phyloP scores from a whole-genome alignment of 2,797 vertebrate genomes.

The Lagocephalus sceleratus region DNA sequence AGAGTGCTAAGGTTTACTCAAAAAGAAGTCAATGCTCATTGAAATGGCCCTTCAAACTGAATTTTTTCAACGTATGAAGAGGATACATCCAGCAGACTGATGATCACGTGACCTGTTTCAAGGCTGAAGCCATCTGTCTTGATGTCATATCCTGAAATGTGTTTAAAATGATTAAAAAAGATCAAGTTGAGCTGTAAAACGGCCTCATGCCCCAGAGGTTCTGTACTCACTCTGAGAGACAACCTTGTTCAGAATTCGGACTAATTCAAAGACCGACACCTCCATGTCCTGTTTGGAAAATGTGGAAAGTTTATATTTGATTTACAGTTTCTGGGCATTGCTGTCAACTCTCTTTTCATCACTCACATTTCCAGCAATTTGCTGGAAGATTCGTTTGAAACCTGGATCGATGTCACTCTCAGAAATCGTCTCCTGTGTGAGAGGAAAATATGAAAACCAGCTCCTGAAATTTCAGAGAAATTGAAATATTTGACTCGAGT shows the following conservation, averaged over 20 bases:
- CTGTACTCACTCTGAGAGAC: conserved; percentile 81
- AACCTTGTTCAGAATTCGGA: conserved; percentile 81
- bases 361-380: conserved; percentile 86
- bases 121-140: conserved; percentile 74
- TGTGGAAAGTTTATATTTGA: not conserved
- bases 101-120: conserved; percentile 71
- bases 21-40: not conserved
- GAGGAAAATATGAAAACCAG: not conserved
- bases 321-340: not conserved
- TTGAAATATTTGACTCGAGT: not conserved
- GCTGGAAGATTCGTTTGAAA: conserved; percentile 83
- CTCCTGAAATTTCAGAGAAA: not conserved
- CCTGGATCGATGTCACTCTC: conserved; percentile 83
- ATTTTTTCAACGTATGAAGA: conserved; percentile 14
- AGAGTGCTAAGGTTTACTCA: conserved; percentile 36
- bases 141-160: conserved; percentile 65
- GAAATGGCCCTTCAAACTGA: not conserved
- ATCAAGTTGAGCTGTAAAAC: not conserved
- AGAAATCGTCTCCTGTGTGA: conserved; percentile 69
- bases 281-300: conserved; percentile 78
- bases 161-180: too few species aligned
- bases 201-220: not conserved
- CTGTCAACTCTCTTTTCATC: not conserved
- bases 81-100: conserved; percentile 81
- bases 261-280: conserved; percentile 84